A percentile compares a stretch with the other conserved stretches of the same genome.
These are phyloP conservation scores for Pachydiplax longipennis DNA, from an alignment of 2,888 invertebrate species.

Conservation along the genomic window DNA sequence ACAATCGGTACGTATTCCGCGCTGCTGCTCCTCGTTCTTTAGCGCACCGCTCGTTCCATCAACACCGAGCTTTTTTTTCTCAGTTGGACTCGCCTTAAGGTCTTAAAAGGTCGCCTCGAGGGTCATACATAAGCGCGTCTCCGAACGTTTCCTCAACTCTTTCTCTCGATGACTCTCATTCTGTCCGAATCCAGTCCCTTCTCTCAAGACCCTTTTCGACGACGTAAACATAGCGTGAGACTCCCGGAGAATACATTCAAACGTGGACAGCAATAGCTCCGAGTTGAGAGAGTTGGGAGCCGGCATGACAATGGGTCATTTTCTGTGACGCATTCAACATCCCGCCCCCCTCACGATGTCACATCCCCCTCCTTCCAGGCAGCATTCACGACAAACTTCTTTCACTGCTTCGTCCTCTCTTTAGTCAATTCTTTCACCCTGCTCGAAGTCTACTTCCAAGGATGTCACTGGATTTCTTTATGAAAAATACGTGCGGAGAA, in stretches of 20 bases:
- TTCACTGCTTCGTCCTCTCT: background rate
- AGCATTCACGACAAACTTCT: background rate
- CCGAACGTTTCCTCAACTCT: background rate
- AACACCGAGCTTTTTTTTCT: background rate
- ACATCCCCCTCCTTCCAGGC: background rate
- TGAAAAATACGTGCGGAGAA: constrained; percentile 19
- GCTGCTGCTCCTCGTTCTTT: background rate
- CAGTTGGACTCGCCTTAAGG: constrained; percentile 20
- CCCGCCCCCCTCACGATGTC: background rate
- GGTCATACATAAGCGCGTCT: constrained; percentile 24
- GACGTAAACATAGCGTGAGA: constrained; percentile 31
- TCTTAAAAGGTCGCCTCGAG: constrained; percentile 32
- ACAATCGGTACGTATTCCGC: constrained; percentile 18
- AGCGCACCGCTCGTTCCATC: constrained; percentile 4
- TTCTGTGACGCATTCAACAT: constrained; percentile 33
- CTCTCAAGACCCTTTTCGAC: constrained; percentile 9
- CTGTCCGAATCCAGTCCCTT: background rate
- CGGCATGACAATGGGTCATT: constrained; percentile 30
- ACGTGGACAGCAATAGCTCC: constrained; percentile 41
- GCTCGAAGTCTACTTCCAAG: constrained; percentile 17
- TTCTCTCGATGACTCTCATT: background rate
- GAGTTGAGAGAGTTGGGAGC: background rate
- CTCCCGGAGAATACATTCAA: constrained; percentile 1
- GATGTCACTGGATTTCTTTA: constrained; percentile 17
- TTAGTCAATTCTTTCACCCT: background rate